A percentile compares a stretch with the other conserved stretches of the same genome.
These are phyloP conservation scores for Protophormia terraenovae DNA, from an alignment of 2,888 invertebrate species.

Conservation along the genomic window DNA sequence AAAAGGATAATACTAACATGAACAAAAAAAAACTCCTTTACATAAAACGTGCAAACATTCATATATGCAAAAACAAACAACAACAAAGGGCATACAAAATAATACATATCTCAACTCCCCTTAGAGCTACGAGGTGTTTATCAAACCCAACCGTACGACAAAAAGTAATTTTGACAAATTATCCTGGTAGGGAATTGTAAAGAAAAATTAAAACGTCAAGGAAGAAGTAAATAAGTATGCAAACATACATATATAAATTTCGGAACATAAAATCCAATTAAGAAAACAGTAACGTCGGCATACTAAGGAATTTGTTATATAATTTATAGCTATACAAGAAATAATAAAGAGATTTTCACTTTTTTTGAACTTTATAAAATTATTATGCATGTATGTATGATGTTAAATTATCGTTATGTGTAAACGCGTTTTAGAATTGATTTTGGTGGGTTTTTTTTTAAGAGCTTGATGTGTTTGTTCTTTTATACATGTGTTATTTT, in stretches of 20 bases:
- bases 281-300: constrained; percentile 17
- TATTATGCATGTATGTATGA: constrained; percentile 2
- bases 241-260: no score
- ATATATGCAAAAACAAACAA: constrained; percentile 21
- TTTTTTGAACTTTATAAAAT: constrained; percentile 58
- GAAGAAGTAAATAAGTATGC: background rate
- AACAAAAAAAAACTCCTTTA: constrained; percentile 39
- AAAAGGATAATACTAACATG: constrained; percentile 46
- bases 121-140: background rate
- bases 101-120: constrained; percentile 7
- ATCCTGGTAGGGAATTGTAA: background rate
- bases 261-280: constrained; percentile 54
- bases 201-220: background rate
- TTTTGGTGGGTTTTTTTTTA: constrained; percentile 7
- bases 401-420: background rate
- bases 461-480: background rate
- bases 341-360: constrained; percentile 49
- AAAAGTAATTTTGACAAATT: constrained; percentile 51
- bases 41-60: constrained; percentile 33
- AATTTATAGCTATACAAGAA: constrained; percentile 1
- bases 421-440: constrained; percentile 47
- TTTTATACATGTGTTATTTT: background rate
- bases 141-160: constrained; percentile 17
- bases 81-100: no score
- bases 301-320: constrained; percentile 48